Conservation (phyloP, 2,888 invertebrate genomes). For the Leptarthrus brevirostris region DNA sequence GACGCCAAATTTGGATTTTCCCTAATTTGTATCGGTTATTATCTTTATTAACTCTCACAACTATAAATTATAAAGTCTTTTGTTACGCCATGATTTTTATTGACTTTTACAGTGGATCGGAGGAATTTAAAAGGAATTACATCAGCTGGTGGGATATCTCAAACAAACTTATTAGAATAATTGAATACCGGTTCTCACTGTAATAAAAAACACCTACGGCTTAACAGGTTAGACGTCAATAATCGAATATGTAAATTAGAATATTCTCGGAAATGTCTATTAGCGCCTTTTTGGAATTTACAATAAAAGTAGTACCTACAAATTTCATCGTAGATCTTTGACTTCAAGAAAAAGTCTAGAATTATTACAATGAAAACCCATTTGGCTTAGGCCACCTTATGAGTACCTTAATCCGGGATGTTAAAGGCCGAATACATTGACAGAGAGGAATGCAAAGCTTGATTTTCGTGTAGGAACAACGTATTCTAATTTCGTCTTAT, state of each 20-base stretch:
- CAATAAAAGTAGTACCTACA: no score
- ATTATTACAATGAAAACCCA: no score
- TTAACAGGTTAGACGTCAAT: neutral
- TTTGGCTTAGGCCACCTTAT: no score
- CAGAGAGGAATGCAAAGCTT: no score
- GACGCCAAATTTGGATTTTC: neutral
- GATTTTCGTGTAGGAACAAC: no score
- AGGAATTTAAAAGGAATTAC: no score
- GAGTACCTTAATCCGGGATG: no score
- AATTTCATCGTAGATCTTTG: no score
- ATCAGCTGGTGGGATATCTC: neutral
- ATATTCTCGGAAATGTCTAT: neutral
- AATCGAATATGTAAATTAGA: neutral
- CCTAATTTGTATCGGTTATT: neutral
- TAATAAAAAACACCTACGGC: slow-evolving; percentile 2
- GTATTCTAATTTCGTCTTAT: no score
- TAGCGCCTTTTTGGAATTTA: no score
- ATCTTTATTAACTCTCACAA: slow-evolving; percentile 4
- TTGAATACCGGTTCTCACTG: slow-evolving; percentile 13
- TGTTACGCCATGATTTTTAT: neutral
- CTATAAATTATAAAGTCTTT: neutral
- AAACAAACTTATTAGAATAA: neutral
- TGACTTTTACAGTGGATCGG: neutral
- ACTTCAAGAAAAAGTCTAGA: no score
- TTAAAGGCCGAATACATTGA: no score